phyloP scores from a whole-genome alignment of 37 sponge, comb jelly and placozoan genomes.

The Tethya wilhelma region DNA sequence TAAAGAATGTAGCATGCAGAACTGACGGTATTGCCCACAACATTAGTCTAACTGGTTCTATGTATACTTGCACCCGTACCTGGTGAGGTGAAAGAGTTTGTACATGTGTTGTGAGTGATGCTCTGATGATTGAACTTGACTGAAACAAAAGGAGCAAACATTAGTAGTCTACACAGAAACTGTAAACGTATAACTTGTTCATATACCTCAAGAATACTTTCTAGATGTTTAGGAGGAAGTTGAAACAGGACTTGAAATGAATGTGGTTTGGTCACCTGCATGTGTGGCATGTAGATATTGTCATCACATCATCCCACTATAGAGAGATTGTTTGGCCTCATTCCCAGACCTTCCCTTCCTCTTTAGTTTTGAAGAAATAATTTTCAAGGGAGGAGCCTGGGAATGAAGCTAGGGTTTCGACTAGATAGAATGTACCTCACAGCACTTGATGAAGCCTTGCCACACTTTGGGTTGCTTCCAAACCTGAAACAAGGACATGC shows the following conservation, averaged over 20 bases:
- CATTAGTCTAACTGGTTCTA: too few species aligned
- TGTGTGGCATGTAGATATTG: not conserved
- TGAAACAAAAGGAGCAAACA: not conserved
- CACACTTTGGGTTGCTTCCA: slow-evolving; percentile 97
- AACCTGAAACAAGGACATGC: slow-evolving; percentile 44
- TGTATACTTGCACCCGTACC: too few species aligned
- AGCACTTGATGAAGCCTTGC: slow-evolving; percentile 99
- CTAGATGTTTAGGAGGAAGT: slow-evolving; percentile 83
- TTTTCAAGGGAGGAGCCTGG: too few species aligned
- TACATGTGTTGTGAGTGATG: slow-evolving; percentile 31
- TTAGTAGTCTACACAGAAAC: not conserved
- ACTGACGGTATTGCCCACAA: not conserved
- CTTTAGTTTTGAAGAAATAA: not conserved
- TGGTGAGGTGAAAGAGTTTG: slow-evolving; percentile 55
- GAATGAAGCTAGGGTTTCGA: not conserved
- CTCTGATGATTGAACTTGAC: slow-evolving; percentile 44
- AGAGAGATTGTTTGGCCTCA: not conserved
- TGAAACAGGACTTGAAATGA: slow-evolving; percentile 84
- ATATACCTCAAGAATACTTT: slow-evolving; percentile 42
- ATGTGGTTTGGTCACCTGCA: slow-evolving; percentile 90
- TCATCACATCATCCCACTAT: not conserved
- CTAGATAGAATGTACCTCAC: slow-evolving; percentile 65
- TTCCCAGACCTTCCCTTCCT: too few species aligned
- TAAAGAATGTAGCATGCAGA: too few species aligned
- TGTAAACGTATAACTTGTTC: not conserved